A percentile compares a stretch with the other conserved stretches of the same genome.
Conservation (phyloP, 2,113 vertebrate species). For the Talpa occidentalis region DNA sequence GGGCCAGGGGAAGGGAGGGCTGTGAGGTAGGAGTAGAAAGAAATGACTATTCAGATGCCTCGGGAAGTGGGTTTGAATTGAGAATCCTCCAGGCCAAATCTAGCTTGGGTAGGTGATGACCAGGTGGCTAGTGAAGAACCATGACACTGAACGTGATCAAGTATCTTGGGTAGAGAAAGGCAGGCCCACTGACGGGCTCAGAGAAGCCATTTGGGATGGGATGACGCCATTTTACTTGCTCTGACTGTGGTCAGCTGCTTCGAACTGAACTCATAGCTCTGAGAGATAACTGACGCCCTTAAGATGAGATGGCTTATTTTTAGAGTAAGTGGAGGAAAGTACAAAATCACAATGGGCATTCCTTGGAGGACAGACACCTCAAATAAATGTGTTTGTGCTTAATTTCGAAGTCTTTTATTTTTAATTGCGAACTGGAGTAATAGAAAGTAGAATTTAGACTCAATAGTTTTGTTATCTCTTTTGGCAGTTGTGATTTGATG, state of each 20-base stretch:
- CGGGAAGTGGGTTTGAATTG: not conserved
- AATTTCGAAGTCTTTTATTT: not conserved
- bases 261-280: not conserved
- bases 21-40: not conserved
- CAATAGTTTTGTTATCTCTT: not conserved
- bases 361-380: not conserved
- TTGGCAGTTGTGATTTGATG: not conserved
- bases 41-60: not conserved
- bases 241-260: not conserved
- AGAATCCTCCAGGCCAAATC: not conserved
- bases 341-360: slow-evolving; percentile 1
- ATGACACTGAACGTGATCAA: not conserved
- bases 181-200: not conserved
- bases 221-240: not conserved
- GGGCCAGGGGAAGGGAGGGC: not conserved
- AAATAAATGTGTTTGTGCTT: not conserved
- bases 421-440: not conserved
- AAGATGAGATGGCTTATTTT: not conserved
- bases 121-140: not conserved
- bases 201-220: not conserved
- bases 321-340: not conserved
- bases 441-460: not conserved
- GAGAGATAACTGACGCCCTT: not conserved
- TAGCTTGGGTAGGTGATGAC: not conserved
- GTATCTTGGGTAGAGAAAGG: not conserved